These are phyloP conservation scores for Alauda arvensis DNA, from an alignment of 2,797 vertebrate genomes.

Conservation along the genomic window DNA sequence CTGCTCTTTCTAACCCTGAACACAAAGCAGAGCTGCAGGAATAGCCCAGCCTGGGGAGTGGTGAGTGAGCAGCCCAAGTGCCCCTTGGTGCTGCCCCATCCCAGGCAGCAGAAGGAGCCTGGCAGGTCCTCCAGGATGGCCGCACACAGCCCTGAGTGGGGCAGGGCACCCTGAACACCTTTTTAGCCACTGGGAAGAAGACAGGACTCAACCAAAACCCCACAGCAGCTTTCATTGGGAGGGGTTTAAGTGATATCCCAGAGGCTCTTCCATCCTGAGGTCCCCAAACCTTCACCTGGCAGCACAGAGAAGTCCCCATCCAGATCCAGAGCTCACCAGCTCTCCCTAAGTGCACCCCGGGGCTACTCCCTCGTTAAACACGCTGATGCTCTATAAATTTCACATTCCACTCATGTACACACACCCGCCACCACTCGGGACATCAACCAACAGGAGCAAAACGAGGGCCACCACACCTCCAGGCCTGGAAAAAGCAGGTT, in stretches of 20 bases:
- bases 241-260: not conserved
- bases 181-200: not conserved
- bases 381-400: constrained; percentile 38
- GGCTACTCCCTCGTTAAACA: constrained; percentile 55
- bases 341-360: not conserved
- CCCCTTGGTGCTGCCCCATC: not conserved
- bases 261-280: not conserved
- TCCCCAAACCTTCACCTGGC: not conserved
- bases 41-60: not conserved
- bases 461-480: constrained; percentile 26
- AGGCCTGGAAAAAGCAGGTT: constrained; percentile 44
- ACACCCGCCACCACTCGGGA: not conserved
- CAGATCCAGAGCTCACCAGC: not conserved
- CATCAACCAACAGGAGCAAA: constrained; percentile 5
- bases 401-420: constrained; percentile 46
- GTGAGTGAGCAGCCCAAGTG: not conserved
- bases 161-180: not conserved
- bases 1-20: not conserved
- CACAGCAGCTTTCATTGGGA: not conserved
- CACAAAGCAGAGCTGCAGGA: not conserved
- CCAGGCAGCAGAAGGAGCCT: not conserved
- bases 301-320: not conserved
- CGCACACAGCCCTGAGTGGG: not conserved
- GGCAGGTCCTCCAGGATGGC: not conserved
- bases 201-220: not conserved